phyloP scores from a whole-genome alignment of 2,113 vertebrate species.

The Coptodon rendalli region DNA sequence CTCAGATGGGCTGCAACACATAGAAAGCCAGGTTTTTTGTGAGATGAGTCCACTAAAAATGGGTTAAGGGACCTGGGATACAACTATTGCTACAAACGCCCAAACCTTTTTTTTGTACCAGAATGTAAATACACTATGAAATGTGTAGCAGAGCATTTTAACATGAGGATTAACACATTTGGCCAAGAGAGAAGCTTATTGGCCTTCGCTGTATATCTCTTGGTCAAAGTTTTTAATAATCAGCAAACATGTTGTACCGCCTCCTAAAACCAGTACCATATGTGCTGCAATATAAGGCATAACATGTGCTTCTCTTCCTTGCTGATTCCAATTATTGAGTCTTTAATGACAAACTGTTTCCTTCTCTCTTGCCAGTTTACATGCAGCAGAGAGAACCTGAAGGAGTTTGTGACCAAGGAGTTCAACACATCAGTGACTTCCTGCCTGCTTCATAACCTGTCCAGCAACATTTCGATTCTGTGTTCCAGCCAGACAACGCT shows the following conservation, averaged over 20 bases:
- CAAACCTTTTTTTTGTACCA: background rate
- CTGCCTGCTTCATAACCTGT: slow-evolving; percentile 82
- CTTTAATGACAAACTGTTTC: background rate
- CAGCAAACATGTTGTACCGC: background rate
- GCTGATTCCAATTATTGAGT: background rate
- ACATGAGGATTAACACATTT: background rate
- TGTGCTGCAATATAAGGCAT: background rate
- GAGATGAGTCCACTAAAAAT: background rate
- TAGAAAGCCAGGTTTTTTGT: background rate
- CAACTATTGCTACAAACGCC: background rate
- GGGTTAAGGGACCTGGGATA: fast-evolving
- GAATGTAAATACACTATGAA: background rate
- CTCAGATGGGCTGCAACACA: background rate
- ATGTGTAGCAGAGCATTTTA: background rate
- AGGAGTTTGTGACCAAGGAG: slow-evolving; percentile 73
- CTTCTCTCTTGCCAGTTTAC: slow-evolving; percentile 72
- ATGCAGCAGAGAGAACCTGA: slow-evolving; percentile 78
- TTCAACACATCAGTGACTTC: slow-evolving; percentile 76
- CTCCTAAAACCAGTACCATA: background rate
- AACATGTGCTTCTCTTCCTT: background rate
- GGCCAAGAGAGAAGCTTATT: background rate
- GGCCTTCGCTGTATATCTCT: background rate
- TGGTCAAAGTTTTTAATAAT: background rate
- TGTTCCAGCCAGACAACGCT: slow-evolving; percentile 72
- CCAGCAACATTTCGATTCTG: slow-evolving; percentile 68